These are phyloP conservation scores for Selene dorsalis DNA, from an alignment of 2,797 vertebrate genomes.

Conservation along the genomic window DNA sequence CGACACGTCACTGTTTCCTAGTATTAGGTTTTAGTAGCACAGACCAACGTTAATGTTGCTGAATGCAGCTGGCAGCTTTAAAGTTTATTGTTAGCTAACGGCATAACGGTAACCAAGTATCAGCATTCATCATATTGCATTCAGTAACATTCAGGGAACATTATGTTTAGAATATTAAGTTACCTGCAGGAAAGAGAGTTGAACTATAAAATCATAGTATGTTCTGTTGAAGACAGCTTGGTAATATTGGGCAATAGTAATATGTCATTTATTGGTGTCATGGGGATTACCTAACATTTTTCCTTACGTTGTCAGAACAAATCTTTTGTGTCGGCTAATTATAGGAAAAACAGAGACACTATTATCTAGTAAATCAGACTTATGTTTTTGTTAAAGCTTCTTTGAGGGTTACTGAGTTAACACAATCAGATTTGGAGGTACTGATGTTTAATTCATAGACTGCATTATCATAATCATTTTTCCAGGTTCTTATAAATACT, in stretches of 20 bases:
- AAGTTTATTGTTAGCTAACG: constrained; percentile 35
- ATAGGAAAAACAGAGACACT: neutral
- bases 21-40: constrained; percentile 64
- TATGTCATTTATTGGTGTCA: neutral
- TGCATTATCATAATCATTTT: neutral
- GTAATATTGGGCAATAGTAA: neutral
- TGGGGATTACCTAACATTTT: constrained; percentile 2
- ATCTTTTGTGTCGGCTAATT: neutral
- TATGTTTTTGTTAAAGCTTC: neutral
- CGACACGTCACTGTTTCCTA: constrained; percentile 63
- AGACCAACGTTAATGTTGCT: constrained; percentile 50
- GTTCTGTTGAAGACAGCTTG: neutral
- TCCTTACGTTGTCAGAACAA: neutral
- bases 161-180: constrained; percentile 30
- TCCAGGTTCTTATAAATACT: constrained; percentile 1
- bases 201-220: constrained; percentile 19
- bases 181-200: constrained; percentile 24
- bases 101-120: constrained; percentile 33
- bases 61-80: constrained; percentile 70
- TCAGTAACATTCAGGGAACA: constrained; percentile 64
- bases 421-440: constrained; percentile 2
- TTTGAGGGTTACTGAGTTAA: constrained; percentile 19
- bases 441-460: constrained; percentile 4
- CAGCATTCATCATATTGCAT: constrained; percentile 43
- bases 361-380: neutral